Evolutionary conservation across 2,797 vertebrate genomes (phyloP).

Genomic region (Megaceryle alcyon): DNA sequence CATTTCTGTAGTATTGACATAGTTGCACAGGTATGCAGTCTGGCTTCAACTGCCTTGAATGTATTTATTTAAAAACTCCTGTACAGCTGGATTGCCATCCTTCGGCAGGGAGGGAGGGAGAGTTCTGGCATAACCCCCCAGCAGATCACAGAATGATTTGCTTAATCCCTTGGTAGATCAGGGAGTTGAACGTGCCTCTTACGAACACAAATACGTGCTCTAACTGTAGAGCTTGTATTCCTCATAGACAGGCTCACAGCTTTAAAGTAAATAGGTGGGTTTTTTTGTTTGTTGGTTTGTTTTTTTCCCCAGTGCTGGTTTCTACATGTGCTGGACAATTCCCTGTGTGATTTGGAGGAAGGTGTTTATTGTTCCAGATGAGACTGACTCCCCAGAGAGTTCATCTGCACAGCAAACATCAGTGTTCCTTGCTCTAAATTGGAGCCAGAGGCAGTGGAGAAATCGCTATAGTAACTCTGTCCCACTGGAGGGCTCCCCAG

Average conservation of each 20-base stretch:
- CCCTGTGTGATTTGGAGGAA: neutral
- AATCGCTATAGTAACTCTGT: neutral
- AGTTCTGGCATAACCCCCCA: neutral
- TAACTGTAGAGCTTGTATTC: neutral
- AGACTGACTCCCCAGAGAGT: neutral
- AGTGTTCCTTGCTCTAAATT: fast-evolving
- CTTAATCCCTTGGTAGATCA: neutral
- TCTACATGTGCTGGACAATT: neutral
- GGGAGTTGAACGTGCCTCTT: neutral
- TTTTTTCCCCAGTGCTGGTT: neutral
- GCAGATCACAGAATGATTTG: neutral
- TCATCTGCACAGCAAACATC: neutral
- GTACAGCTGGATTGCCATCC: neutral
- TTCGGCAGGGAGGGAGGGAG: fast-evolving
- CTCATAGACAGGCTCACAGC: neutral
- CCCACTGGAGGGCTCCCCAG: slow-evolving; percentile 67
- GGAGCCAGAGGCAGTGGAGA: neutral
- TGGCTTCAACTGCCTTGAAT: neutral
- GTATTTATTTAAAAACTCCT: neutral
- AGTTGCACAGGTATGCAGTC: fast-evolving
- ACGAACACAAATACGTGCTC: neutral
- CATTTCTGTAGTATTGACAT: neutral
- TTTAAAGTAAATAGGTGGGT: fast-evolving
- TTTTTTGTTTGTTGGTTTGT: neutral
- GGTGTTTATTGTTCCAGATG: neutral